Evolutionary conservation across 2,113 vertebrate species (phyloP), one percentile per base, ranked within the genome.

Genomic region (Thamnaconus septentrionalis): DNA sequence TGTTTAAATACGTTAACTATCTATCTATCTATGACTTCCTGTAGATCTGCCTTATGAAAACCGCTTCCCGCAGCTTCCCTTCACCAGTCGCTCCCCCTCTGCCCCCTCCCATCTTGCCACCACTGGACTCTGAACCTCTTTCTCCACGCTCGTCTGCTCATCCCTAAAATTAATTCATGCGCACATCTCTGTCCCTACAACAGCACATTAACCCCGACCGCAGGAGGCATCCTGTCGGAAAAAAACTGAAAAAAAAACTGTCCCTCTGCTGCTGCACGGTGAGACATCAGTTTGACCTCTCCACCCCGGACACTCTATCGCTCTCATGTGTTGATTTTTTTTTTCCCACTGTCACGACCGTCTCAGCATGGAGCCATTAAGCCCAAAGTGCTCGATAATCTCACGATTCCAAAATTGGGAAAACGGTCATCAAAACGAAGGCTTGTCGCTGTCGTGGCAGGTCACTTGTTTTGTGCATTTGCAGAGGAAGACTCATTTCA

Each of bases 141-240:
- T 90, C 90, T 92, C 90, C 89, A 84, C 69, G 90, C 88, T 93
- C 82, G 88, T 90, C 70, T 93, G 92, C 92, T 89, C 89, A 90
- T 87, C 87, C 86, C 62, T 80, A 87, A 92, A 93, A 91, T 88
- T 88, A 93, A 93, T 93, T 92, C 91, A 93, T 90, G 87, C 77
- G 89, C 90, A 93, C 91, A 91, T 91, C 91, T 91, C 88, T 67
- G 76, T 88, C 71, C 76, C 53, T 83, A 67, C 66, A 81, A 80
- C 82, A 87, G 77, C 83, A 91, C 87, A 90, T 91, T 92, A 91
- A 91, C 90, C 85, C 86, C 8, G 73, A 85, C 80, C 81, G 63
- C 83, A 74, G 79, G 85, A 91, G 82, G 84, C 90, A 91, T 91
- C 90, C 91, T 91, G 79, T 78, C 7, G 86, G 88, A 91, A 92